Conservation (phyloP, 2,888 invertebrate species). For the Gortyna flavago region DNA sequence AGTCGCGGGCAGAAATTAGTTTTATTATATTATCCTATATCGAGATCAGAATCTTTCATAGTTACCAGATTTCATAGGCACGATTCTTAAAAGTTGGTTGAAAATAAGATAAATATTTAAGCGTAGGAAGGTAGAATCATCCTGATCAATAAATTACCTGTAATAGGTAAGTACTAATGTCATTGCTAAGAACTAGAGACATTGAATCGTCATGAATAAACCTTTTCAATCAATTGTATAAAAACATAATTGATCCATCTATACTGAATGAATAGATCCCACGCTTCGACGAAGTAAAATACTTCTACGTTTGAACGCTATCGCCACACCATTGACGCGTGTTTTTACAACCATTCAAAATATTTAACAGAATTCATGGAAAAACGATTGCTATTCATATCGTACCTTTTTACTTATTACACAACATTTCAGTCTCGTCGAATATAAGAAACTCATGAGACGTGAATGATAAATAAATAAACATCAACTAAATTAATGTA, state of each 20-base stretch:
- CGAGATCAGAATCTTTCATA: not conserved
- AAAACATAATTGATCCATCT: conserved; percentile 36
- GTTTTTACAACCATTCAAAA: conserved; percentile 34
- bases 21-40: not conserved
- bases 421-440: conserved; percentile 49
- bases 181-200: not conserved
- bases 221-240: conserved; percentile 32
- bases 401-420: conserved; percentile 29
- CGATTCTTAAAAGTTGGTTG: no score
- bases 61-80: not conserved
- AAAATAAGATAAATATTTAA: not conserved
- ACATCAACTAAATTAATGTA: conserved; percentile 50
- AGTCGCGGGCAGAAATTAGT: no score
- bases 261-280: conserved; percentile 42
- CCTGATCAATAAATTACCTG: not conserved
- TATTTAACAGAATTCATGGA: conserved; percentile 39
- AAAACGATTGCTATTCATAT: conserved; percentile 37
- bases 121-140: not conserved
- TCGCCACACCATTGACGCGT: conserved; percentile 8
- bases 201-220: conserved; percentile 16
- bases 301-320: conserved; percentile 16
- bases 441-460: conserved; percentile 54
- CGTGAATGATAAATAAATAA: conserved; percentile 59
- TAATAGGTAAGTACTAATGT: not conserved
- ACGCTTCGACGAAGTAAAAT: conserved; percentile 41